Conservation (phyloP, 2,888 invertebrate genomes). For the Cinara cedri region DNA sequence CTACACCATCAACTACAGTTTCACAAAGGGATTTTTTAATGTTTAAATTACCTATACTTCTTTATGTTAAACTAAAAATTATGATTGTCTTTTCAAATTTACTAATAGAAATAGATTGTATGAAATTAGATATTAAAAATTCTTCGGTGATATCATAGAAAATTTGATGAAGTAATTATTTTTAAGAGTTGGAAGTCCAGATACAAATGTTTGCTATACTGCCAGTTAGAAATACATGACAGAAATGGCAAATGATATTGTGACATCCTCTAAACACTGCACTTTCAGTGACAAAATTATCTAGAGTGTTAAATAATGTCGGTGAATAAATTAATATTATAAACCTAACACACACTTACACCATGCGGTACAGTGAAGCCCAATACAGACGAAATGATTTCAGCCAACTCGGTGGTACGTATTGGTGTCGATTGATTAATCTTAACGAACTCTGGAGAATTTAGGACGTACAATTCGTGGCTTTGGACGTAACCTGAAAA, state of each 20-base stretch:
- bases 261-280: neutral
- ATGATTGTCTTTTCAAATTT: no score
- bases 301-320: neutral
- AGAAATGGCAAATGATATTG: neutral
- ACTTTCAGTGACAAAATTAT: neutral
- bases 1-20: no score
- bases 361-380: constrained; percentile 16
- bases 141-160: no score
- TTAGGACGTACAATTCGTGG: constrained; percentile 22
- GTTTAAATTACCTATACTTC: no score
- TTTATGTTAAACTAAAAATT: no score
- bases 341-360: neutral
- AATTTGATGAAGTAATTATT: no score
- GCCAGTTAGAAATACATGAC: neutral
- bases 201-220: neutral
- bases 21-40: no score
- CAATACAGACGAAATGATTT: constrained; percentile 3
- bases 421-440: neutral
- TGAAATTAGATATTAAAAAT: no score
- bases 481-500: constrained; percentile 1
- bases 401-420: constrained; percentile 6
- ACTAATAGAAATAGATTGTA: no score
- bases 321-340: neutral
- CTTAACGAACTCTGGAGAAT: constrained; percentile 7
- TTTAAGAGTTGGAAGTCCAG: neutral